Percentiles rank a stretch among this genome's conserved stretches.
Evolutionary conservation across 2,888 invertebrate genomes (phyloP).

Genomic region (Folsomia candida): DNA sequence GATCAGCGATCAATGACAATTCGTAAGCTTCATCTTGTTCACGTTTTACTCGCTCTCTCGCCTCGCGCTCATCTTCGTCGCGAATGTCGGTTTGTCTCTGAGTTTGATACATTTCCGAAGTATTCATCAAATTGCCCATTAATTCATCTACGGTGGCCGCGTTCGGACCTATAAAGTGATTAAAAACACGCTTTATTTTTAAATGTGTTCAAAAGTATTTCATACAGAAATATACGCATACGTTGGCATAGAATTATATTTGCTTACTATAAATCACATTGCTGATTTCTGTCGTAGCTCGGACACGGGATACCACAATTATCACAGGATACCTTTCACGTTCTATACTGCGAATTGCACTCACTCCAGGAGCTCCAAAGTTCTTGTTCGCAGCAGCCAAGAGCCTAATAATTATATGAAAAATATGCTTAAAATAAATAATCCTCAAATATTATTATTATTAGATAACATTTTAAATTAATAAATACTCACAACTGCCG

Average conservation of each 20-base stretch:
- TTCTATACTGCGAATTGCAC: conserved; percentile 79
- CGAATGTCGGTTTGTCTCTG: conserved; percentile 73
- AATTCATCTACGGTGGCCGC: conserved; percentile 87
- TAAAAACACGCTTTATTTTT: not conserved
- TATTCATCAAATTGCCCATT: conserved; percentile 79
- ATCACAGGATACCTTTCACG: conserved; percentile 84
- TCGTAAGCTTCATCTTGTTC: conserved; percentile 94
- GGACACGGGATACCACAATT: conserved; percentile 80
- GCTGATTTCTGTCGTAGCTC: conserved; percentile 85
- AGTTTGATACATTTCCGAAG: conserved; percentile 76
- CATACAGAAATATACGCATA: conserved; percentile 54
- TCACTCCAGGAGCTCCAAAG: conserved; percentile 77
- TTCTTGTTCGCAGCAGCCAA: conserved; percentile 71
- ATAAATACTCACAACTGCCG: conserved; percentile 68
- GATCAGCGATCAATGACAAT: conserved; percentile 80
- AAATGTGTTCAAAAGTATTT: not conserved
- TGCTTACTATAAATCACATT: conserved; percentile 79
- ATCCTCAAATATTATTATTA: conserved; percentile 25
- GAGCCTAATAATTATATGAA: conserved; percentile 60
- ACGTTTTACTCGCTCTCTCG: conserved; percentile 80
- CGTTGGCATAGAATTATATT: conserved; percentile 56
- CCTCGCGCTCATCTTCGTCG: conserved; percentile 84
- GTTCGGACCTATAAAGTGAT: conserved; percentile 56
- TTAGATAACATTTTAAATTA: not conserved
- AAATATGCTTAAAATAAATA: conserved; percentile 16